A percentile compares a stretch with the other conserved stretches of the same genome.
Evolutionary conservation across 1,140 invertebrate species (phyloP).

Genomic region (Eubasilissa regina): DNA sequence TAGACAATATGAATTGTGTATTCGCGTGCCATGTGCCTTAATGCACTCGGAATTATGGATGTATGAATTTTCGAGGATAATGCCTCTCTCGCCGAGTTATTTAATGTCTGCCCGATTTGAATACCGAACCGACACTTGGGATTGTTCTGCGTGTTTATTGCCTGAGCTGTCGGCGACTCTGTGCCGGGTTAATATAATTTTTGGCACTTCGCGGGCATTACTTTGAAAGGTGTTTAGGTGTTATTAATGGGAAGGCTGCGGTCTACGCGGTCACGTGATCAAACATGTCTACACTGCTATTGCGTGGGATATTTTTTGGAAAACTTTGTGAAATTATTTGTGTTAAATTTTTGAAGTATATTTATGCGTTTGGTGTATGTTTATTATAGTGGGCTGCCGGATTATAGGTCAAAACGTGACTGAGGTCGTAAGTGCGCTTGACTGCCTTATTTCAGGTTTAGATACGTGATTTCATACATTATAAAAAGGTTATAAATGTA

Average conservation of each 20-base stretch:
- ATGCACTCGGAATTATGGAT: slow-evolving; percentile 37
- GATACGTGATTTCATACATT: no score
- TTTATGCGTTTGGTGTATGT: no score
- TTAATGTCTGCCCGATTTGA: slow-evolving; percentile 49
- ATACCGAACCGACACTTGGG: slow-evolving; percentile 47
- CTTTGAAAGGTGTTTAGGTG: slow-evolving; percentile 36
- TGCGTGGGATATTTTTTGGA: neutral
- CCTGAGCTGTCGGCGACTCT: neutral
- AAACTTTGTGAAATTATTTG: slow-evolving; percentile 4
- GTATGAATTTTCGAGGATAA: slow-evolving; percentile 45
- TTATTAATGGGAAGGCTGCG: slow-evolving; percentile 23
- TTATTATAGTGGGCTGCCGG: no score
- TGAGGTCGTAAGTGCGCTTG: no score
- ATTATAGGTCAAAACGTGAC: no score
- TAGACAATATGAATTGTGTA: slow-evolving; percentile 9
- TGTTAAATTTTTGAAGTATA: neutral
- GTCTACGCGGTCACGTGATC: slow-evolving; percentile 19
- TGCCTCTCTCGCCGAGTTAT: slow-evolving; percentile 41
- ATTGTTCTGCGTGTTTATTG: slow-evolving; percentile 48
- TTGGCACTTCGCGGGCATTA: slow-evolving; percentile 34
- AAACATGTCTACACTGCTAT: neutral
- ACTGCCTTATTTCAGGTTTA: no score
- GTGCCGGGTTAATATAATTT: slow-evolving; percentile 30
- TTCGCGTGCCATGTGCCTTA: slow-evolving; percentile 37
- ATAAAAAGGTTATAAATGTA: no score